phyloP scores from a whole-genome alignment of 2,113 vertebrate species.

The Tricholaema leucomelas region DNA sequence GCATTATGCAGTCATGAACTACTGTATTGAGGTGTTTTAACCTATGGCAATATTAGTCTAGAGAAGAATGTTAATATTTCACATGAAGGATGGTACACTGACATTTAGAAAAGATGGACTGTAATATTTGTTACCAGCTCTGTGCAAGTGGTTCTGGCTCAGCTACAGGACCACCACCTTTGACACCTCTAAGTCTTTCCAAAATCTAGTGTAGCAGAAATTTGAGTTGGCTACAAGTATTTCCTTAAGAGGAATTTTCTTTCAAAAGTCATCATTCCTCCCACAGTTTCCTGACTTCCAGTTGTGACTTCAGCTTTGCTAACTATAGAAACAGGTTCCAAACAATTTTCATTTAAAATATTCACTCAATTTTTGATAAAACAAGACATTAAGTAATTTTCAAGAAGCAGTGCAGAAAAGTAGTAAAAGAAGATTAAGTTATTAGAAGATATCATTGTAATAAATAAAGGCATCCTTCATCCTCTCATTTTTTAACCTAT shows the following conservation, averaged over 20 bases:
- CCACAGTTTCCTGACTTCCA: neutral
- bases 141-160: neutral
- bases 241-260: neutral
- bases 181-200: neutral
- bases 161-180: neutral
- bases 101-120: conserved; percentile 40
- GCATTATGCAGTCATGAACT: conserved; percentile 48
- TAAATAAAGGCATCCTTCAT: neutral
- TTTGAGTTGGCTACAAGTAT: neutral
- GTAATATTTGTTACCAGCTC: conserved; percentile 27
- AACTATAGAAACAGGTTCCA: neutral
- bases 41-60: conserved; percentile 57
- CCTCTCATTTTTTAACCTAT: neutral
- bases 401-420: no score
- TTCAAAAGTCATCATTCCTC: neutral
- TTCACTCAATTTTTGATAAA: neutral
- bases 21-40: conserved; percentile 60
- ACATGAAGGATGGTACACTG: conserved; percentile 12
- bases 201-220: neutral
- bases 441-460: neutral
- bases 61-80: neutral
- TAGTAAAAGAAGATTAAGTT: neutral
- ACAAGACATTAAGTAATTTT: neutral
- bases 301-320: neutral
- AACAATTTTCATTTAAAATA: neutral